Evolutionary conservation across 2,888 invertebrate species (phyloP).

Genomic region (Pollenia angustigena): DNA sequence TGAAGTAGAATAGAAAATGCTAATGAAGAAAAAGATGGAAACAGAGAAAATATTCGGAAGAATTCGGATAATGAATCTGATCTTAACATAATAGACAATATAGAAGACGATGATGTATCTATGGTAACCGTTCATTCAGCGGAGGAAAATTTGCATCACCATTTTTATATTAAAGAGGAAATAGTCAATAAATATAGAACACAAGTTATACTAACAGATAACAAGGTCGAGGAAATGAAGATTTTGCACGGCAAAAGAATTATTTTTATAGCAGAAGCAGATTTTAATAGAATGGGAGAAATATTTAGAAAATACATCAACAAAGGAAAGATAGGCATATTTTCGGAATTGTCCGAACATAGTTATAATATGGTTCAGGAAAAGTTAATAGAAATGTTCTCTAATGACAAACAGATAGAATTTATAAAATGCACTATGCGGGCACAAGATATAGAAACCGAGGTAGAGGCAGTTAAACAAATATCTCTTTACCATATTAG

Average conservation of each 20-base stretch:
- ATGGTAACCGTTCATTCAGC: slow-evolving; percentile 63
- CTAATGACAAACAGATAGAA: too few relatives aligned
- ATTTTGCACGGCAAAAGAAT: slow-evolving; percentile 63
- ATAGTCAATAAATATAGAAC: slow-evolving; percentile 63
- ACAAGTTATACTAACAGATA: slow-evolving; percentile 60
- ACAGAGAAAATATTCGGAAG: too few relatives aligned
- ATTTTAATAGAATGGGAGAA: slow-evolving; percentile 60
- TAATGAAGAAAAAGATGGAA: too few relatives aligned
- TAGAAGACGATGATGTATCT: slow-evolving; percentile 35
- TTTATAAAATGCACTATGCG: too few relatives aligned
- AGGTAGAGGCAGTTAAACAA: too few relatives aligned
- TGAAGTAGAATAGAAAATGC: too few relatives aligned
- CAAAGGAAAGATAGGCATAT: slow-evolving; percentile 73
- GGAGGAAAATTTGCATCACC: slow-evolving; percentile 29
- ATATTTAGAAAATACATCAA: slow-evolving; percentile 69
- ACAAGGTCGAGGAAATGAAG: slow-evolving; percentile 62
- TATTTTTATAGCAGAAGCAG: slow-evolving; percentile 68
- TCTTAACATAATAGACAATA: slow-evolving; percentile 4
- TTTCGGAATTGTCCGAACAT: too few relatives aligned
- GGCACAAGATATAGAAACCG: too few relatives aligned
- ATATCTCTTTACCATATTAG: neutral
- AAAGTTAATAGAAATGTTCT: too few relatives aligned
- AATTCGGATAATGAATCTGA: too few relatives aligned
- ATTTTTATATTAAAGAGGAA: slow-evolving; percentile 62
- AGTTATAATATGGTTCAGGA: too few relatives aligned